Conservation (phyloP, 1,140 invertebrate species). For the Leucophenga varia region DNA sequence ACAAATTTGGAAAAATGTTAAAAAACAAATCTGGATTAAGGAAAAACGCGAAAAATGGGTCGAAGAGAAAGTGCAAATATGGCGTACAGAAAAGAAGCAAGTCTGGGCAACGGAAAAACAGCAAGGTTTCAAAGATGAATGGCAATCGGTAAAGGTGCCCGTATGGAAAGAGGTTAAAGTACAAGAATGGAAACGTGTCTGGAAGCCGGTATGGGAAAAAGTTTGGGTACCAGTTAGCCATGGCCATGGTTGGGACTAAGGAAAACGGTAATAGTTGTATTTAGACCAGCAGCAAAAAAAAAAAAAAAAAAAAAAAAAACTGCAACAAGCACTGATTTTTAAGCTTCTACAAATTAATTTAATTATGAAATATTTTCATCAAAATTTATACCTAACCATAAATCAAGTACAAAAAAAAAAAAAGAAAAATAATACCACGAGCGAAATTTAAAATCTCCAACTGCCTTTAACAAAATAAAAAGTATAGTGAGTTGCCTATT, state of each 20-base stretch:
- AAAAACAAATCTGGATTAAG: constrained; percentile 73
- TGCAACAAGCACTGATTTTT: constrained; percentile 48
- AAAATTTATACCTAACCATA: too few species aligned
- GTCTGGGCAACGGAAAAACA: constrained; percentile 78
- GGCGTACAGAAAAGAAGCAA: constrained; percentile 75
- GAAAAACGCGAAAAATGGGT: constrained; percentile 77
- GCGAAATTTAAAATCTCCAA: too few species aligned
- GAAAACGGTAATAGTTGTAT: too few species aligned
- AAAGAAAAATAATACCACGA: too few species aligned
- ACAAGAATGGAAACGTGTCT: constrained; percentile 72
- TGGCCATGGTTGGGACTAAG: constrained; percentile 64
- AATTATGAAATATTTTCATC: too few species aligned
- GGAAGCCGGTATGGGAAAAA: constrained; percentile 76
- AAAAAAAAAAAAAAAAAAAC: too few species aligned
- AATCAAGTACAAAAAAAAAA: too few species aligned
- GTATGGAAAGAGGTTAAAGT: constrained; percentile 71
- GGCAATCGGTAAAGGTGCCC: constrained; percentile 62
- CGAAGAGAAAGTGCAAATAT: constrained; percentile 73
- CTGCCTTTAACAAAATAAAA: too few species aligned
- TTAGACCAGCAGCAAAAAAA: too few species aligned
- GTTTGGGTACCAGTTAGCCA: constrained; percentile 68
- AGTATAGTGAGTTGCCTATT: too few species aligned
- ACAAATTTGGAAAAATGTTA: constrained; percentile 71
- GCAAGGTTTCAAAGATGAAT: constrained; percentile 75
- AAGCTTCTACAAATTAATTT: too few species aligned